Percentiles rank a stretch among this genome's conserved stretches.
Conservation (phyloP, 2,888 invertebrate species). For the Tolmerus cingulatus region DNA sequence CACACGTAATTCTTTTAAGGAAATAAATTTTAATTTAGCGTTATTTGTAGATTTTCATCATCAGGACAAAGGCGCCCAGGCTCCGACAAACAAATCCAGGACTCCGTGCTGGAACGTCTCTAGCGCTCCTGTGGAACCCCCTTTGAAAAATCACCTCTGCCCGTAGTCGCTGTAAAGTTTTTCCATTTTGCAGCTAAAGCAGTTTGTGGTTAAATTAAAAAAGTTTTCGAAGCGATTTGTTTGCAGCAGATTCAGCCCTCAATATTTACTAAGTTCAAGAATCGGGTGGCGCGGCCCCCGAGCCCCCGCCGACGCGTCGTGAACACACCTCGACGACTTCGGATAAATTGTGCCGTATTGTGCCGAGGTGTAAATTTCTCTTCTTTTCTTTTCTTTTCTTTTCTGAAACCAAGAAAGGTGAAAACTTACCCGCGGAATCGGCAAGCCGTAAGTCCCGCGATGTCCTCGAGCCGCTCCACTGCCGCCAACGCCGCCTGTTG, state of each 20-base stretch:
- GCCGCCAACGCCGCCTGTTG: too few species aligned
- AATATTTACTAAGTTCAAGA: slow-evolving; percentile 21
- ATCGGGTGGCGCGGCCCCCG: background rate
- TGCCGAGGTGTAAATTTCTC: slow-evolving; percentile 22
- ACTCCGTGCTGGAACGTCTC: background rate
- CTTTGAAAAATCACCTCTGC: slow-evolving; percentile 34
- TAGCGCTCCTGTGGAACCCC: slow-evolving; percentile 14
- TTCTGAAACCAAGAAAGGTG: too few species aligned
- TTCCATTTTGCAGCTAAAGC: slow-evolving; percentile 37
- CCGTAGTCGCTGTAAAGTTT: slow-evolving; percentile 31
- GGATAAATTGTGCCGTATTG: background rate
- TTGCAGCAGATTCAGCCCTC: slow-evolving; percentile 21
- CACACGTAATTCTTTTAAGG: background rate
- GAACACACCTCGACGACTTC: background rate
- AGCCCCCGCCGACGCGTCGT: background rate
- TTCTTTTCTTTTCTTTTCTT: too few species aligned
- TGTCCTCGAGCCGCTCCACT: too few species aligned
- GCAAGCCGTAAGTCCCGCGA: too few species aligned
- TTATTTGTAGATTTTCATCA: slow-evolving; percentile 25
- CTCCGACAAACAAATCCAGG: background rate
- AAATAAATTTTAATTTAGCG: slow-evolving; percentile 30
- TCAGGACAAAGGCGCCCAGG: background rate
- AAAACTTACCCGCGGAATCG: too few species aligned
- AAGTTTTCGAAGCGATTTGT: slow-evolving; percentile 38
- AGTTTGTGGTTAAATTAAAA: slow-evolving; percentile 37